A percentile compares a stretch with the other conserved stretches of the same genome.
These are phyloP conservation scores for Lineus longissimus DNA, from an alignment of 1,140 invertebrate species.

Conservation along the genomic window DNA sequence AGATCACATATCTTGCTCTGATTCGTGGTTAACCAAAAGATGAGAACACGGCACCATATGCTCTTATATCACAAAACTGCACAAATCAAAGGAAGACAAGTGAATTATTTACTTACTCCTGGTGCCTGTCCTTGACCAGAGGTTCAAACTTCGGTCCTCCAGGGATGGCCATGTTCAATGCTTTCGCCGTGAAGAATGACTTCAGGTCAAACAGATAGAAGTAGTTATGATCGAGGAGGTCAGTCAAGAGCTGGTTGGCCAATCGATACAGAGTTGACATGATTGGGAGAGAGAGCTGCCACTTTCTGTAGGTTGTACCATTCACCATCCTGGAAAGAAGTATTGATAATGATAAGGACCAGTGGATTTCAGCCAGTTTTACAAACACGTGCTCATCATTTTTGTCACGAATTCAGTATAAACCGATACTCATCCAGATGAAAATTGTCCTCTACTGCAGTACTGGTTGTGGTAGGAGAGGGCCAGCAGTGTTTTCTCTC, in stretches of 20 bases:
- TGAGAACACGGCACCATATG: too few species aligned
- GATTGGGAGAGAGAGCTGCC: conserved; percentile 92
- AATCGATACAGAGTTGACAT: conserved; percentile 96
- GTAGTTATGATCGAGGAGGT: conserved; percentile 97
- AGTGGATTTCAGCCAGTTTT: not conserved
- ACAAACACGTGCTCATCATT: too few species aligned
- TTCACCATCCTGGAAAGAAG: conserved; percentile 77
- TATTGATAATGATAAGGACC: conserved; percentile 6
- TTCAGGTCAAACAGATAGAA: conserved; percentile 99
- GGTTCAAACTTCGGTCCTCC: conserved; percentile 99
- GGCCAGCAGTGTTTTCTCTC: too few species aligned
- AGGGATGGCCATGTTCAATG: conserved; percentile 99
- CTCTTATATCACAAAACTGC: too few species aligned
- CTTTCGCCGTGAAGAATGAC: conserved; percentile 99
- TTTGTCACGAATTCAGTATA: too few species aligned
- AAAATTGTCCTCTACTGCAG: too few species aligned
- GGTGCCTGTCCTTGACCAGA: conserved; percentile 94
- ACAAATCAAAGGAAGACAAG: too few species aligned
- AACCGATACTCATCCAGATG: too few species aligned
- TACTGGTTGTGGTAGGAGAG: too few species aligned
- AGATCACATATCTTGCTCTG: too few species aligned
- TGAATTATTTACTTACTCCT: conserved; percentile 63
- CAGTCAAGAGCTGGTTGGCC: conserved; percentile 96
- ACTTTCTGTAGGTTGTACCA: conserved; percentile 92
- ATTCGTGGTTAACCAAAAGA: too few species aligned